A percentile compares a stretch with the other conserved stretches of the same genome.
Evolutionary conservation across 2,113 vertebrate species (phyloP).

Genomic region (Semicossyphus pulcher): DNA sequence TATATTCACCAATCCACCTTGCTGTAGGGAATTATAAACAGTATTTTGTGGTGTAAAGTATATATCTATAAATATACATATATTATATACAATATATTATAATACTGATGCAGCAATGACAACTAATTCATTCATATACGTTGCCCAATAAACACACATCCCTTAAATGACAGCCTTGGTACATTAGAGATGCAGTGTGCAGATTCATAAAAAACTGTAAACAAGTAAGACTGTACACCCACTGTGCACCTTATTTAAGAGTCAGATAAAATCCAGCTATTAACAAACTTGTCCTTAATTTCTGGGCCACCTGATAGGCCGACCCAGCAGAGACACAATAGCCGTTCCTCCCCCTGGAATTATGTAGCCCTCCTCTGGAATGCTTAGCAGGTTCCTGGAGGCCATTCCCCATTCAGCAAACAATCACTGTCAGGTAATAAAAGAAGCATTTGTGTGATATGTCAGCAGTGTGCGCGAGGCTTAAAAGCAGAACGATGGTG

Average conservation of each 20-base stretch:
- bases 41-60: too few relatives aligned
- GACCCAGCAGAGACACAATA: conserved; percentile 82
- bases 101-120: not conserved
- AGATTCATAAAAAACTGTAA: not conserved
- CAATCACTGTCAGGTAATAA: conserved; percentile 91
- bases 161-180: not conserved
- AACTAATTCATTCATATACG: not conserved
- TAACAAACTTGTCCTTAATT: conserved; percentile 41
- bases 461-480: conserved; percentile 88
- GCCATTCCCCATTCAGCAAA: conserved; percentile 86
- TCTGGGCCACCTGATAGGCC: conserved; percentile 47
- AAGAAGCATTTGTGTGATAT: conserved; percentile 92
- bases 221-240: conserved; percentile 12
- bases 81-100: too few relatives aligned
- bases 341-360: conserved; percentile 83
- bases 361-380: conserved; percentile 85
- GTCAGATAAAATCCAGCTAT: conserved; percentile 45
- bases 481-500: conserved; percentile 91
- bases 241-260: conserved; percentile 9
- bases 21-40: too few relatives aligned
- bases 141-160: not conserved
- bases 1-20: too few relatives aligned
- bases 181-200: not conserved
- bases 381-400: conserved; percentile 83
- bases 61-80: too few relatives aligned